Conservation (phyloP, 2,888 invertebrate genomes). For the Mesorhabditis sp. region DNA sequence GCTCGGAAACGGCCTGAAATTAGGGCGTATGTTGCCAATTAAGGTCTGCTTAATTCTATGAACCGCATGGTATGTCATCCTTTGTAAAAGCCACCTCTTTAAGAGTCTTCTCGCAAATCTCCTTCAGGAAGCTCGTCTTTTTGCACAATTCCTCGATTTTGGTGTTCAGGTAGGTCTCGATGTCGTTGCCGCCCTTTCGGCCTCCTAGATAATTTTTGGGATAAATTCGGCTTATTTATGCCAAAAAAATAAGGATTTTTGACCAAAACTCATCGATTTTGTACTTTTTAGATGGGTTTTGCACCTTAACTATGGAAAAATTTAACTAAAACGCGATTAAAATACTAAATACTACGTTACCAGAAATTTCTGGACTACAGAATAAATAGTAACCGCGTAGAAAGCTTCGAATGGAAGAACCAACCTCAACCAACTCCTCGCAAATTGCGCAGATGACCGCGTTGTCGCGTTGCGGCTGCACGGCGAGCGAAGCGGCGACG, state of each 20-base stretch:
- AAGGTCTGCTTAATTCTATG: no score
- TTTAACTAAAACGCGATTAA: no score
- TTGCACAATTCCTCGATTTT: not conserved
- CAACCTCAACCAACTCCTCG: conserved; percentile 6
- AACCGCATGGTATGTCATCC: no score
- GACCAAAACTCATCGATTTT: no score
- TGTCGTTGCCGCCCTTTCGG: conserved; percentile 3
- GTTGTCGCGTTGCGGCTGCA: not conserved
- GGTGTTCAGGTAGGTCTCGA: not conserved
- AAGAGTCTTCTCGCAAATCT: not conserved
- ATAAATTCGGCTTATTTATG: no score
- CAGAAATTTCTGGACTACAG: no score
- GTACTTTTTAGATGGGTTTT: no score
- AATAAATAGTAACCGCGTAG: no score
- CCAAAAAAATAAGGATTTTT: not conserved
- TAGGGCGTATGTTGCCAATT: no score
- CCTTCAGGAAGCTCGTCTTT: not conserved
- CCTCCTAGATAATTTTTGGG: not conserved
- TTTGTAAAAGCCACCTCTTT: not conserved
- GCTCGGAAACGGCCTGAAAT: not conserved
- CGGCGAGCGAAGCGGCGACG: not conserved
- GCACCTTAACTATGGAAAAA: no score
- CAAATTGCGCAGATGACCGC: not conserved
- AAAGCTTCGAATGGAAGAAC: not conserved
- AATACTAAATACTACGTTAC: no score